phyloP scores from a whole-genome alignment of 2,888 invertebrate genomes.

The Drosophila lacicola region DNA sequence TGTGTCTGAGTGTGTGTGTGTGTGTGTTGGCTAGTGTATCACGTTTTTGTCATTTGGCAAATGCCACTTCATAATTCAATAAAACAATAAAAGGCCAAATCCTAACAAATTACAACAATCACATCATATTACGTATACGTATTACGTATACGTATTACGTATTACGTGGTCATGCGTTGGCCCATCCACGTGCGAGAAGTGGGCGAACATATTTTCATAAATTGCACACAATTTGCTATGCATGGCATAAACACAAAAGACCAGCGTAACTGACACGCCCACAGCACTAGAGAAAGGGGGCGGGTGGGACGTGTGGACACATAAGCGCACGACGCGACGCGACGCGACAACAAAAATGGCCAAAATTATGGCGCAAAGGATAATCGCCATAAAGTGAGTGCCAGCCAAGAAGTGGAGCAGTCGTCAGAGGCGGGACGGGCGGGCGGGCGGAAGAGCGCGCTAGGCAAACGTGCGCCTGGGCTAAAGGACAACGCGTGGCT shows the following conservation, averaged over 20 bases:
- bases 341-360: conserved; percentile 55
- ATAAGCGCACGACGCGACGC: conserved; percentile 43
- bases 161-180: conserved; percentile 6
- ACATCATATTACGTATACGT: conserved; percentile 61
- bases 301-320: background rate
- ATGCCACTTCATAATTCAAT: conserved; percentile 83
- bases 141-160: background rate
- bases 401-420: background rate
- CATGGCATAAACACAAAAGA: conserved; percentile 58
- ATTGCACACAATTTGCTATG: conserved; percentile 78
- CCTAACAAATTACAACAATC: conserved; percentile 77
- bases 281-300: background rate
- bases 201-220: conserved; percentile 71
- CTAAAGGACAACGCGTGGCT: conserved; percentile 32
- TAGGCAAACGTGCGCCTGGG: conserved; percentile 18
- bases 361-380: conserved; percentile 72
- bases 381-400: conserved; percentile 58
- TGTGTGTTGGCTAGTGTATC: conserved; percentile 43
- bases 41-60: conserved; percentile 78
- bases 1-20: background rate
- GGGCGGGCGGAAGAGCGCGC: background rate
- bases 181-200: too few relatives aligned
- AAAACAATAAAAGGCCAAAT: conserved; percentile 81
- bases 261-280: conserved; percentile 28
- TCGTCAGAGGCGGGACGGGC: background rate